A percentile compares a stretch with the other conserved stretches of the same genome.
These are phyloP conservation scores for Nemurella pictetii DNA, from an alignment of 2,888 invertebrate species.

Conservation along the genomic window DNA sequence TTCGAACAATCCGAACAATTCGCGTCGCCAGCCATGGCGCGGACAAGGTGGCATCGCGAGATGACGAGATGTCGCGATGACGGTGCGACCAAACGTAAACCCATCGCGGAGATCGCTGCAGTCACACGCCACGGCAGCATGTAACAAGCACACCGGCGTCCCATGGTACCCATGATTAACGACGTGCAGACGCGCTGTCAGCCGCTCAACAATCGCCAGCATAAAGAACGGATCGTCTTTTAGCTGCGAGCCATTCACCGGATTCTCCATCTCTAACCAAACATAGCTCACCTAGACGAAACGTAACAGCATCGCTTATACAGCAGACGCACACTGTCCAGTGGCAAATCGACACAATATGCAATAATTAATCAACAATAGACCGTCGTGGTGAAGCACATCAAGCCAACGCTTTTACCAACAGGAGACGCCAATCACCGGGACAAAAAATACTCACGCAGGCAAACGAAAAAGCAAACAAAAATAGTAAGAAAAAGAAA, in stretches of 20 bases:
- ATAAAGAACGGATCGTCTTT: background rate
- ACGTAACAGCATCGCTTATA: background rate
- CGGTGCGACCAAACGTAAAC: background rate
- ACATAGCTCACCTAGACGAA: background rate
- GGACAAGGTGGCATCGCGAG: background rate
- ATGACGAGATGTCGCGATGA: background rate
- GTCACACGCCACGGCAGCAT: too few relatives aligned
- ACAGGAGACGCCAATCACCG: background rate
- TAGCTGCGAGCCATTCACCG: background rate
- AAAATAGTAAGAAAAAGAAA: background rate
- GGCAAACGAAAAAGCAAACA: background rate
- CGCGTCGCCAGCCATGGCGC: background rate
- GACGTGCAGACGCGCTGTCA: background rate
- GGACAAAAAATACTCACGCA: background rate
- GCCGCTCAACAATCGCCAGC: background rate
- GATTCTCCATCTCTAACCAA: background rate
- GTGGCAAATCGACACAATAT: constrained; percentile 26
- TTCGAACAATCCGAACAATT: background rate
- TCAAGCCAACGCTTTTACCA: background rate
- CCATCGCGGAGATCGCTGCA: too few relatives aligned
- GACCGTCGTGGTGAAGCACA: background rate
- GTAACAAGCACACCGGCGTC: background rate
- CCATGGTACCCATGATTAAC: constrained; percentile 17
- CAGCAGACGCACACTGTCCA: background rate
- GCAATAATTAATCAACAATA: constrained; percentile 24